phyloP scores from a whole-genome alignment of 2,113 vertebrate genomes.

The Protobothrops mucrosquamatus region DNA sequence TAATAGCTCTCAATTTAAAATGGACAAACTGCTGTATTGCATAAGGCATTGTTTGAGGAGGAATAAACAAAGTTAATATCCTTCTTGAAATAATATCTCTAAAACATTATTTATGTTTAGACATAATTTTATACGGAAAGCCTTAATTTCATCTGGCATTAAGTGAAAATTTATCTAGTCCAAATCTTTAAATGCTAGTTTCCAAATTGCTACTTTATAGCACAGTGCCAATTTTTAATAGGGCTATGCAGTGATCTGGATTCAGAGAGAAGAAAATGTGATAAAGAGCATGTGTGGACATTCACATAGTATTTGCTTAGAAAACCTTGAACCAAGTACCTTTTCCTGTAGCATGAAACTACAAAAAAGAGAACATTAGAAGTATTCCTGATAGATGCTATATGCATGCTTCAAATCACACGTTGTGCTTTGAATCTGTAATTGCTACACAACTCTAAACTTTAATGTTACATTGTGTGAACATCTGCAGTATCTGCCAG shows the following conservation, averaged over 20 bases:
- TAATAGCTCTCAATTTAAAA: background rate
- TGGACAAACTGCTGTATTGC: background rate
- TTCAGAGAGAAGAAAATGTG: background rate
- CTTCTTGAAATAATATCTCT: background rate
- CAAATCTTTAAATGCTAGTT: background rate
- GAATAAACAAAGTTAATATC: background rate
- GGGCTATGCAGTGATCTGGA: background rate
- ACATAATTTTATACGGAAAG: background rate
- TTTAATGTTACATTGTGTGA: background rate
- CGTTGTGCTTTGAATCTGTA: background rate
- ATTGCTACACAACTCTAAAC: background rate
- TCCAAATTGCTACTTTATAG: background rate
- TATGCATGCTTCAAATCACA: background rate
- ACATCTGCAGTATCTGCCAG: slow-evolving; percentile 2
- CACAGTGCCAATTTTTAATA: background rate
- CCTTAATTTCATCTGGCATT: background rate
- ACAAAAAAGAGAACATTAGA: background rate
- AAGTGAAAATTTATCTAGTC: background rate
- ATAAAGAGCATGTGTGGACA: background rate
- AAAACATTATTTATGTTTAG: background rate
- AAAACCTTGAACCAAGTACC: background rate
- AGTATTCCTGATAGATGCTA: background rate
- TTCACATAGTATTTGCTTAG: background rate
- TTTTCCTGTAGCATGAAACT: background rate
- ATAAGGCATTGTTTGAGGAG: background rate